Conservation (phyloP, 2,113 vertebrate species). For the Noturus placidus region DNA sequence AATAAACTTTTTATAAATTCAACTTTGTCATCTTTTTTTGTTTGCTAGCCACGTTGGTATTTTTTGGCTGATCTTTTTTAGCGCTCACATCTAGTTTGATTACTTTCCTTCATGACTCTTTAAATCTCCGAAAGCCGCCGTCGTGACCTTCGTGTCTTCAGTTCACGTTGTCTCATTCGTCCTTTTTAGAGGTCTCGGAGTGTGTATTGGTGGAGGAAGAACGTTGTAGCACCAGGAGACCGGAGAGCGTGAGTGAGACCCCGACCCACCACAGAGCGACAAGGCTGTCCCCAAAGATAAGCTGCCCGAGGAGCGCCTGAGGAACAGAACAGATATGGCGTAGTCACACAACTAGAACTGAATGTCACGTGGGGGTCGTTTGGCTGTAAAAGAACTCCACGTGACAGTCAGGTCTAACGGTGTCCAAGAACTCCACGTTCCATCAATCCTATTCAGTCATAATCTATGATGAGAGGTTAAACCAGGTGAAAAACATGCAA, state of each 20-base stretch:
- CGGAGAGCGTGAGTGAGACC: conserved; percentile 81
- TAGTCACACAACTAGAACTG: not conserved
- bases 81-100: not conserved
- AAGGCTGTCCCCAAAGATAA: conserved; percentile 85
- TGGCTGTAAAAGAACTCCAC: too few relatives aligned
- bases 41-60: not conserved
- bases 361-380: too few relatives aligned
- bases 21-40: not conserved
- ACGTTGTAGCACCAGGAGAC: conserved; percentile 84
- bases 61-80: not conserved
- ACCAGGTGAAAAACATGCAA: not conserved
- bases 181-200: conserved; percentile 61
- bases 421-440: too few relatives aligned
- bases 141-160: not conserved
- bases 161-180: conserved; percentile 32
- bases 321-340: not conserved
- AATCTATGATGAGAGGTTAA: not conserved
- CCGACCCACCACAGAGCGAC: conserved; percentile 88
- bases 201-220: conserved; percentile 60
- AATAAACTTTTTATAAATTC: not conserved
- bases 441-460: not conserved
- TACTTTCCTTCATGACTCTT: not conserved
- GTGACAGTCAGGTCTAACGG: too few relatives aligned
- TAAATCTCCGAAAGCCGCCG: not conserved
- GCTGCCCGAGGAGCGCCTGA: conserved; percentile 85